Evolutionary conservation across 2,888 invertebrate species (phyloP).

Genomic region (Eristalinus sepulchralis): DNA sequence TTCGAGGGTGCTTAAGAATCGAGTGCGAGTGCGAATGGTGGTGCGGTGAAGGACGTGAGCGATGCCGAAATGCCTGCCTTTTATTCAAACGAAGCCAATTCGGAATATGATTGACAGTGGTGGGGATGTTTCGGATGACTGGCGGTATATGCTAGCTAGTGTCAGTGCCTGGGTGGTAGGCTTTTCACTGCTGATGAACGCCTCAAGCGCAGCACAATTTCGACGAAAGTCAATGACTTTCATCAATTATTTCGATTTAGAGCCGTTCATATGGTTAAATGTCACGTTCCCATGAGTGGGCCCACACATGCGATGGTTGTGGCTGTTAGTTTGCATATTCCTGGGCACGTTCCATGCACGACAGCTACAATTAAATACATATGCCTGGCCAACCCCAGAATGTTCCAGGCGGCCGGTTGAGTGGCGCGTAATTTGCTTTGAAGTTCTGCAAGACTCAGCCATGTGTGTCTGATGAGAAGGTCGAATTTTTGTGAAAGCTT

Average conservation of each 20-base stretch:
- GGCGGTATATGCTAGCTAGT: constrained; percentile 40
- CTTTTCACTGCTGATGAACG: not conserved
- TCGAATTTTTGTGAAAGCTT: not conserved
- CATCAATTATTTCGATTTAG: constrained; percentile 54
- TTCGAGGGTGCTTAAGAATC: constrained; percentile 18
- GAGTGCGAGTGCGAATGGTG: constrained; percentile 4
- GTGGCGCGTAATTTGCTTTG: not conserved
- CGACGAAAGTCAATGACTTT: constrained; percentile 16
- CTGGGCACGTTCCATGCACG: not conserved
- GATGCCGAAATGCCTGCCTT: constrained; percentile 36
- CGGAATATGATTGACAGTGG: constrained; percentile 47
- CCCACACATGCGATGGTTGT: not conserved
- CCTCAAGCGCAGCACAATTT: not conserved
- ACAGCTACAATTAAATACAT: not conserved
- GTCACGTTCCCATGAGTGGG: constrained; percentile 45
- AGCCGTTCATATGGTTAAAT: constrained; percentile 42
- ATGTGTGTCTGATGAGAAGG: not conserved
- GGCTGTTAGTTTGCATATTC: not conserved
- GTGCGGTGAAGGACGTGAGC: not conserved
- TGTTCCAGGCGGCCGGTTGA: not conserved
- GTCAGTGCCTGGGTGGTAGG: not conserved
- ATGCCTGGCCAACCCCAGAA: not conserved
- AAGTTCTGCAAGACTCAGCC: not conserved
- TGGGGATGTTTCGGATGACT: constrained; percentile 21
- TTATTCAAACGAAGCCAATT: constrained; percentile 67